These are phyloP conservation scores for Pongo abelii DNA, from an alignment of 2,113 vertebrate species.

Conservation along the genomic window DNA sequence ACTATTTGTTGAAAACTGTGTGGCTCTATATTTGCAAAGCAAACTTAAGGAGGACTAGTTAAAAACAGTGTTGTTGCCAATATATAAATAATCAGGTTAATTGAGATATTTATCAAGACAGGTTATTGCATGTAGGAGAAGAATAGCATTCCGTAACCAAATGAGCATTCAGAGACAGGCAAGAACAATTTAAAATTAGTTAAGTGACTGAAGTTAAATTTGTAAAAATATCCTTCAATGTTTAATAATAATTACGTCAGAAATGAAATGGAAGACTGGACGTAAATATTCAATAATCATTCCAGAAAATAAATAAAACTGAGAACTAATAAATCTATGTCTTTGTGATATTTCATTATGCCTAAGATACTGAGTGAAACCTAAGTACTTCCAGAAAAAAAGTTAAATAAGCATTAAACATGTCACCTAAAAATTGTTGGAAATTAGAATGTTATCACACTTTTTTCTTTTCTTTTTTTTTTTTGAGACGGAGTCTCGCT, in stretches of 20 bases:
- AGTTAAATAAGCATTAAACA: background rate
- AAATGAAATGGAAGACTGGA: background rate
- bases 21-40: background rate
- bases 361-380: background rate
- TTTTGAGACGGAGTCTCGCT: too few relatives aligned
- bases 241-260: background rate
- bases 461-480: background rate
- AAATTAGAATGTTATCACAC: background rate
- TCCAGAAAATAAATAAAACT: background rate
- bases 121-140: background rate
- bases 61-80: background rate
- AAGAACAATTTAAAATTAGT: background rate
- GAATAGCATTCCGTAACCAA: background rate
- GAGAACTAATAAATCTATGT: background rate
- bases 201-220: background rate
- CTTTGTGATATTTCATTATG: background rate
- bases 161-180: background rate
- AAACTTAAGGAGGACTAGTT: background rate
- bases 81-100: background rate
- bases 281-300: background rate
- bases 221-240: background rate
- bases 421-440: background rate
- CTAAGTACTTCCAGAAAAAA: background rate
- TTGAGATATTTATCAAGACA: background rate
- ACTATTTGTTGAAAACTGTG: background rate